phyloP scores from a whole-genome alignment of 2,888 invertebrate species.

The Catonia carolina region DNA sequence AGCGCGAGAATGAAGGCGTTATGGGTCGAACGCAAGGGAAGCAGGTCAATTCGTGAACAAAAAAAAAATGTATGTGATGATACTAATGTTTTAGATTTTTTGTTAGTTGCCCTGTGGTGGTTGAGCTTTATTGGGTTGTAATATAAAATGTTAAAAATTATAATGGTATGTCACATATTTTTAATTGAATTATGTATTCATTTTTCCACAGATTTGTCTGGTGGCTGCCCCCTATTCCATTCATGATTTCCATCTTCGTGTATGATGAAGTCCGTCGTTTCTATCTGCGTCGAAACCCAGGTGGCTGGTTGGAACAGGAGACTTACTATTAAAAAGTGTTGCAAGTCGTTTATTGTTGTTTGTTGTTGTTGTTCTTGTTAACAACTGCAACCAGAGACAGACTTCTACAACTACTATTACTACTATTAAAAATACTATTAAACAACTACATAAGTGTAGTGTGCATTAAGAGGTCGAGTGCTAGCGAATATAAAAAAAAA shows the following conservation, averaged over 20 bases:
- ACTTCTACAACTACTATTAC: too few relatives aligned
- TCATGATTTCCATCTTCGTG: constrained; percentile 96
- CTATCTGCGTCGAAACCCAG: constrained; percentile 95
- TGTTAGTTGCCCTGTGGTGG: too few relatives aligned
- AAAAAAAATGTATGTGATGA: too few relatives aligned
- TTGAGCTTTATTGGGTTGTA: too few relatives aligned
- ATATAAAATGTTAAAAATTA: too few relatives aligned
- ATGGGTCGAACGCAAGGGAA: too few relatives aligned
- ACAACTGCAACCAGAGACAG: not conserved
- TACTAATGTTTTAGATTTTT: too few relatives aligned
- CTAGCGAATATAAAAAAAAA: too few relatives aligned
- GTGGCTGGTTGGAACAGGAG: constrained; percentile 98
- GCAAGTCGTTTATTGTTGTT: not conserved
- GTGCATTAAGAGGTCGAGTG: not conserved
- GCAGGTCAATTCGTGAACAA: too few relatives aligned
- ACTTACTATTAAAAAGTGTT: constrained; percentile 82
- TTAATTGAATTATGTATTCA: too few relatives aligned
- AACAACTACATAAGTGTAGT: not conserved
- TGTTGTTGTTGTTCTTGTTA: not conserved
- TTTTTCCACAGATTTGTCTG: constrained; percentile 76
- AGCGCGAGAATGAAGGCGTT: too few relatives aligned
- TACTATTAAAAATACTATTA: not conserved
- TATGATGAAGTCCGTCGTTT: constrained; percentile 98
- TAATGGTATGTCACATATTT: too few relatives aligned
- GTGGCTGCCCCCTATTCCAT: constrained; percentile 98